phyloP scores from a whole-genome alignment of 2,113 vertebrate species.

The Antechinus flavipes region DNA sequence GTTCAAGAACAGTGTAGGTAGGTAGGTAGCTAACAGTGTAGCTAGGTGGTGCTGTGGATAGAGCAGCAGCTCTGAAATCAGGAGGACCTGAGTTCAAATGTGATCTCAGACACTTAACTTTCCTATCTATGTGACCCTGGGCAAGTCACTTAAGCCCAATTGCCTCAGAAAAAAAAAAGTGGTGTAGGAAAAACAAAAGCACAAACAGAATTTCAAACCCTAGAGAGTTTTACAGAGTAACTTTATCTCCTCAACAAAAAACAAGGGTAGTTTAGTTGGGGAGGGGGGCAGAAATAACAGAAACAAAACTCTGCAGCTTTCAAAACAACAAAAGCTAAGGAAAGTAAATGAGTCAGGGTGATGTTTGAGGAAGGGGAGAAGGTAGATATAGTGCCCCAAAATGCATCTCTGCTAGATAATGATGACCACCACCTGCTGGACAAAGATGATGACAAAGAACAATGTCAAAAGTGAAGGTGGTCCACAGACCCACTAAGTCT shows the following conservation, averaged over 20 bases:
- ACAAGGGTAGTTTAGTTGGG: background rate
- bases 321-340: background rate
- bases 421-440: background rate
- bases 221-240: background rate
- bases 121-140: no score
- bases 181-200: background rate
- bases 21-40: no score
- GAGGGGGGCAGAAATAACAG: conserved; percentile 13
- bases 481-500: background rate
- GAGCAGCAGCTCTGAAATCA: no score
- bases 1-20: background rate
- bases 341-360: background rate
- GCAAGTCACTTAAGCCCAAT: no score
- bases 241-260: background rate
- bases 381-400: background rate
- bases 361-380: background rate
- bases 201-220: background rate
- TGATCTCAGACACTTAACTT: no score
- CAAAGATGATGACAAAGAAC: background rate
- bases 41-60: no score
- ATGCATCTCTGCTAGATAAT: background rate
- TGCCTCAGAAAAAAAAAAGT: no score
- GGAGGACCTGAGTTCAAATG: no score
- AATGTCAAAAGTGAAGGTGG: background rate
- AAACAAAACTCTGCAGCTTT: background rate